Evolutionary conservation across 2,888 invertebrate species (phyloP), one percentile per base, ranked within the genome.

Genomic region (Eupithecia subumbrata): DNA sequence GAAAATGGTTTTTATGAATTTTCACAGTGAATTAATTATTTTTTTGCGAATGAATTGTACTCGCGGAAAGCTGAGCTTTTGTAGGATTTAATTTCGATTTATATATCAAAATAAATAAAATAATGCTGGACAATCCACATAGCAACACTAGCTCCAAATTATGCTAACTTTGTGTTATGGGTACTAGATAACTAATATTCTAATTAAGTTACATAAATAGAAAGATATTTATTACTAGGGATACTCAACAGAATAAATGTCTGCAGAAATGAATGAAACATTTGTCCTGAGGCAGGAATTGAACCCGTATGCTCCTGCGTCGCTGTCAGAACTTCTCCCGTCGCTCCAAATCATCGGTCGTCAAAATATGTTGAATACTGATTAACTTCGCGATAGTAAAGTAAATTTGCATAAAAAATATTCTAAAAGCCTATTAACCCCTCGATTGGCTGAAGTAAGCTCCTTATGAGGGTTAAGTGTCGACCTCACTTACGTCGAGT

Each of bases 391-490:
- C 30, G 66, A 66, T n/a, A 66, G n/a, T 66, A 66, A 66, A 66
- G 34, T 66, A 72, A 72, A 63, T 16, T 52, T 56, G 40, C 67
- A 66, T 48, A 67, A 68, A 70, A 74, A 63, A 45, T 63, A 70
- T 63, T 72, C n/a, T 74, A 63, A 73, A 68, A 71, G 75, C 71
- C 45, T 74, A 56, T 79, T 79, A 78, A 79, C 76, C 78, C 25
- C 78, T 79, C 75, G n/a, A 78, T 63, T 64, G 37, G 67, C 66
- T 73, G 68, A 76, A 69, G 75, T 43, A 70, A 70, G 45, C 71
- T 52, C 56, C 74, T 77, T 56, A 74, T 14, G 43, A 18, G 73
- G 77, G 76, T 78, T 74, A 66, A 79, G 78, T n/a, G 73, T 37
- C 60, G 75, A 76, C 76, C 74, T 64, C 78, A 78, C 79, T 79